Conservation (phyloP, 2,113 vertebrate species). For the Genyomyrus donnyi region DNA sequence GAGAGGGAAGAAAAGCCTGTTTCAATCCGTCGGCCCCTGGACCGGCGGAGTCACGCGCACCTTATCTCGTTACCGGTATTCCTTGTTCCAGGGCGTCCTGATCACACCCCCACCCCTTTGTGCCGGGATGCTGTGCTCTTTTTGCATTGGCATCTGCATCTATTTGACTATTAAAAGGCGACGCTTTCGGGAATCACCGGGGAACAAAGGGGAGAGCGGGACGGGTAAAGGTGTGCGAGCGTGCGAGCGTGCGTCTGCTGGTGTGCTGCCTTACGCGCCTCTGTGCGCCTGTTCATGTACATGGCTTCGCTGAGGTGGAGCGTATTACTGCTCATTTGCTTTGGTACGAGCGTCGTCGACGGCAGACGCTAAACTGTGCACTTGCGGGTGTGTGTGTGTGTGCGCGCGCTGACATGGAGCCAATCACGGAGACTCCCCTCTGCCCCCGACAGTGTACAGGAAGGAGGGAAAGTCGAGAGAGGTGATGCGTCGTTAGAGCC, state of each 20-base stretch:
- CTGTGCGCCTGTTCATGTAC: neutral
- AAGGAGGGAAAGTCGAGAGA: neutral
- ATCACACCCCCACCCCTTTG: slow-evolving; percentile 20
- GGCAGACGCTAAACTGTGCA: neutral
- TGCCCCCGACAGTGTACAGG: neutral
- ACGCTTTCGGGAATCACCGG: slow-evolving; percentile 49
- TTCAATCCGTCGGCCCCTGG: neutral
- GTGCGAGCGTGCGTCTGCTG: neutral
- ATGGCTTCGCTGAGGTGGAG: neutral
- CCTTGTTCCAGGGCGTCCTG: neutral
- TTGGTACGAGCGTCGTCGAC: neutral
- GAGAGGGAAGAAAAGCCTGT: neutral
- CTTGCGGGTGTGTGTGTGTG: neutral
- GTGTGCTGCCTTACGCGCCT: neutral
- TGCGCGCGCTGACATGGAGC: neutral
- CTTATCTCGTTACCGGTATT: slow-evolving; percentile 7
- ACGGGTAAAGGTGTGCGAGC: slow-evolving; percentile 10
- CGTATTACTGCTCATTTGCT: neutral
- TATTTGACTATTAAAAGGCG: neutral
- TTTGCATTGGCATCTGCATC: slow-evolving; percentile 24
- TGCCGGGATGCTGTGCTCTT: slow-evolving; percentile 27
- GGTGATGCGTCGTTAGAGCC: neutral
- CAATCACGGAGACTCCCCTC: neutral
- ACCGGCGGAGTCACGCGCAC: slow-evolving; percentile 24
- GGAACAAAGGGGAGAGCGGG: slow-evolving; percentile 46